These are phyloP conservation scores for Coreius guichenoti DNA, from an alignment of 2,797 vertebrate genomes.

Conservation along the genomic window DNA sequence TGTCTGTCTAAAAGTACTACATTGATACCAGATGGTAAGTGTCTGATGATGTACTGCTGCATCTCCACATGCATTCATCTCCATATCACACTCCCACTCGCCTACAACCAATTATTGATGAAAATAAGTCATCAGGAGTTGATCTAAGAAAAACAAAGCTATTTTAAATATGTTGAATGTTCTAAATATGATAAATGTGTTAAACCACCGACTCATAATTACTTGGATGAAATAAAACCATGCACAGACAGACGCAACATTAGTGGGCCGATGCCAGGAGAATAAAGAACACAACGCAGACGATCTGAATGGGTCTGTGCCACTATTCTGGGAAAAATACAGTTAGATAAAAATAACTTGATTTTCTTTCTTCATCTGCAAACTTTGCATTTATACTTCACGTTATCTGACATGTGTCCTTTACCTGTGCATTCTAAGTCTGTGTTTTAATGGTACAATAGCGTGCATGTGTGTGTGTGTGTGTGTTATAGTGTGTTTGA, in stretches of 20 bases:
- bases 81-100: constrained; percentile 31
- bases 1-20: neutral
- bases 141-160: constrained; percentile 8
- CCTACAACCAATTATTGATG: constrained; percentile 5
- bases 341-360: neutral
- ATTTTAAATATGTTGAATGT: constrained; percentile 22
- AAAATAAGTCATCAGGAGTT: constrained; percentile 20
- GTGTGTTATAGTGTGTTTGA: constrained; percentile 27
- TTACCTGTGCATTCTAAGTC: neutral
- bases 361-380: neutral
- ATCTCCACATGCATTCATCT: constrained; percentile 6
- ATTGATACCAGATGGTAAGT: constrained; percentile 17
- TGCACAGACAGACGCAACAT: neutral
- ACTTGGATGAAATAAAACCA: constrained; percentile 15
- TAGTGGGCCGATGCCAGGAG: neutral
- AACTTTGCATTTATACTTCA: neutral
- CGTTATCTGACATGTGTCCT: constrained; percentile 2
- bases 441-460: neutral
- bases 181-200: constrained; percentile 1
- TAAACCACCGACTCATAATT: constrained; percentile 29
- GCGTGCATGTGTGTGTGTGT: neutral
- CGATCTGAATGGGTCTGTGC: neutral
- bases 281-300: neutral
- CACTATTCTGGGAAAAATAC: neutral
- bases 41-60: neutral